phyloP scores from a whole-genome alignment of 2,888 invertebrate species.

The Adelphocoris suturalis region DNA sequence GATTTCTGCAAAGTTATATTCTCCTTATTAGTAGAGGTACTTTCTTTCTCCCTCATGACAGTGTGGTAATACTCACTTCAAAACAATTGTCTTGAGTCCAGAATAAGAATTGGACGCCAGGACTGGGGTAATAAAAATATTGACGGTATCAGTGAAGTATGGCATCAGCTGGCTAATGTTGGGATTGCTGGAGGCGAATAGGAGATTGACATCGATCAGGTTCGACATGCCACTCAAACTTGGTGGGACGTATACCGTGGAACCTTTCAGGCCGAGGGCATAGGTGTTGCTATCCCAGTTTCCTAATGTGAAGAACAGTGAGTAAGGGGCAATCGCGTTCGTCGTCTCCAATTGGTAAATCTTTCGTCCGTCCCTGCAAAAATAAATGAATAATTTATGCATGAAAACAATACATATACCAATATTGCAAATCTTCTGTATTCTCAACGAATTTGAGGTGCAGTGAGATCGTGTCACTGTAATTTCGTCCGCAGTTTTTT shows the following conservation, averaged over 20 bases:
- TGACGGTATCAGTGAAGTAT: background rate
- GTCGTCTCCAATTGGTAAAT: background rate
- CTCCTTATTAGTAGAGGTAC: too few relatives aligned
- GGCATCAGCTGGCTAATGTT: background rate
- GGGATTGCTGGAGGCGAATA: background rate
- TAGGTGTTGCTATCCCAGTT: background rate
- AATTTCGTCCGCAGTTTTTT: too few relatives aligned
- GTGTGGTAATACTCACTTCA: slow-evolving; percentile 46
- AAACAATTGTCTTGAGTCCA: slow-evolving; percentile 43
- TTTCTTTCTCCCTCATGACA: too few relatives aligned
- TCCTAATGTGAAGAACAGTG: slow-evolving; percentile 63
- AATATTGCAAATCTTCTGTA: too few relatives aligned
- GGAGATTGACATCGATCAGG: slow-evolving; percentile 12
- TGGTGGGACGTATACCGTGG: background rate
- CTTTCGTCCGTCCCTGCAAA: slow-evolving; percentile 25
- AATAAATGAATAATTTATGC: background rate
- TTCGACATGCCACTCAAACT: background rate
- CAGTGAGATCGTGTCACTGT: too few relatives aligned
- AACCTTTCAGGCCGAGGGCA: background rate
- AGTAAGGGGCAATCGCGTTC: slow-evolving; percentile 46
- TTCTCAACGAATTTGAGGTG: too few relatives aligned
- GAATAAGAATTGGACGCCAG: slow-evolving; percentile 31
- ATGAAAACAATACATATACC: too few relatives aligned
- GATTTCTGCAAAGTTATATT: too few relatives aligned
- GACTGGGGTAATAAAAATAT: slow-evolving; percentile 45